phyloP scores from a whole-genome alignment of 2,797 vertebrate genomes.

The Falco cherrug region DNA sequence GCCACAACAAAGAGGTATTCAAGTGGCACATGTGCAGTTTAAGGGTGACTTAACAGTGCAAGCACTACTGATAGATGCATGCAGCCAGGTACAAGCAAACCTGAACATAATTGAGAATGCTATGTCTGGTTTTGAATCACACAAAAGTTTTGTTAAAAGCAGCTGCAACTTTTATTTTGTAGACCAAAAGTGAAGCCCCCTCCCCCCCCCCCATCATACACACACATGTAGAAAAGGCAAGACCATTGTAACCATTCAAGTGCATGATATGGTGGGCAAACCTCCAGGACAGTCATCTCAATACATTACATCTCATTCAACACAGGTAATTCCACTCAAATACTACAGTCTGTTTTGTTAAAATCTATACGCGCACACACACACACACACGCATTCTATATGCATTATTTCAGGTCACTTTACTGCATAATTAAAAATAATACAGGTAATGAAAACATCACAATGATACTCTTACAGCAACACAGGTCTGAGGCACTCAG shows the following conservation, averaged over 20 bases:
- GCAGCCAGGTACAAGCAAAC: background rate
- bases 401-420: slow-evolving; percentile 60
- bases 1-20: background rate
- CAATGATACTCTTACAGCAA: slow-evolving; percentile 73
- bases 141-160: slow-evolving; percentile 49
- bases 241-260: slow-evolving; percentile 45
- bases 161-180: slow-evolving; percentile 64
- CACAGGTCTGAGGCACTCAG: slow-evolving; percentile 77
- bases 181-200: slow-evolving; percentile 45
- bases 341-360: slow-evolving; percentile 67
- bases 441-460: slow-evolving; percentile 72
- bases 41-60: background rate
- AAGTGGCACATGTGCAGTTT: background rate
- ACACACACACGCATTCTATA: background rate
- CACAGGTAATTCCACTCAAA: slow-evolving; percentile 45
- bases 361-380: slow-evolving; percentile 45
- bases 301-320: slow-evolving; percentile 58
- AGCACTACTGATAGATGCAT: background rate
- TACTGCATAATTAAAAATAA: slow-evolving; percentile 76
- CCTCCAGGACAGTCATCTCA: slow-evolving; percentile 57
- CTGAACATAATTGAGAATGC: background rate
- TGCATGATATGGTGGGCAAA: slow-evolving; percentile 40
- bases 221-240: slow-evolving; percentile 46
- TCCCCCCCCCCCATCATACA: background rate
- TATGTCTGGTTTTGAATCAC: background rate